Base-by-base conservation (phyloP, 2,888 invertebrate genomes). In the Nymphalis urticae region DNA sequence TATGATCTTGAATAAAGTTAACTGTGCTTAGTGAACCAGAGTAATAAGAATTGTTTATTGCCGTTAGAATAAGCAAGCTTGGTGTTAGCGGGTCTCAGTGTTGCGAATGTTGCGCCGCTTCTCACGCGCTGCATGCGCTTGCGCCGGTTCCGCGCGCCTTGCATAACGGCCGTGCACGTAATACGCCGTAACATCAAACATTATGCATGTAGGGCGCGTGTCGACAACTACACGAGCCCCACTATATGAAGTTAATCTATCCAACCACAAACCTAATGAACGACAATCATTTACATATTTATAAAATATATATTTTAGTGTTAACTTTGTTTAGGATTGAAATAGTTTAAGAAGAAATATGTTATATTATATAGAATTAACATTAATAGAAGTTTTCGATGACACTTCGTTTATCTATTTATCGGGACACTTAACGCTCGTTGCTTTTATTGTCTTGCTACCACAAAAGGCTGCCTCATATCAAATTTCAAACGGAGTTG, bases 161-260 rank as follows among this genome's bases (percentile, higher is more conserved):
- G 88, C 90, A 85, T 89, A 90, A 90, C 85, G 82, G 82, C 80
- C 79, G 79, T 78, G 80, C 85, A 89, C 89, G 91, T 91, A 90
- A 91, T 83, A 78, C 84, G 81, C 85, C 84, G 90, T 90, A 90
- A 91, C 85, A 85, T 79, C 79, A 77, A 81, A 79, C 82, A 87
- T 88, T 90, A 88, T 86, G 86, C 86, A 91, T 90, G 86, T 90
- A 86, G 89, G 89, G 81, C 90, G 84, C 84, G 81, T 82, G 82
- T 73, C 75, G 66, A 75, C 74, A 71, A 69, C 76, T 73, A 69
- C 71, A 69, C 71, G 62, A 67, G 70, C 60, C 66, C 67, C 71
- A 68, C 69, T 73, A 62, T 69, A 64, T 65, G 61, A 65, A 61
- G 68, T 21, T 71, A 71, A 71, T 68, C 48, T 48, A 51, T 21